These are phyloP conservation scores for Passerculus sandwichensis DNA, from an alignment of 2,797 vertebrate species.

Conservation along the genomic window DNA sequence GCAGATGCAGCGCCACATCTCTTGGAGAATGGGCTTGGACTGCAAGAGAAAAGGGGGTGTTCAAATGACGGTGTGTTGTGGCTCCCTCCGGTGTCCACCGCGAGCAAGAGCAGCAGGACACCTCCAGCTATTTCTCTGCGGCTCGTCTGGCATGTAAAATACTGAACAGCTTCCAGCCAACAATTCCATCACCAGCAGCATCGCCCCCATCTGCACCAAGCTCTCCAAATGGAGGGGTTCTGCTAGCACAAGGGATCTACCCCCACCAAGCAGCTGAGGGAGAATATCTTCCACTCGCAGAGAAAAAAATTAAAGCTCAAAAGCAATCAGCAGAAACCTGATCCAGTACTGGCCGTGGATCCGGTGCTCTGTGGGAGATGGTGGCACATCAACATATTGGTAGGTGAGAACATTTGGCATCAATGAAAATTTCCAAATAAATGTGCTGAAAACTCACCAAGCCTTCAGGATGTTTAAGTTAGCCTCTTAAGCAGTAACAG, in stretches of 20 bases:
- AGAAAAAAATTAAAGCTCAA: background rate
- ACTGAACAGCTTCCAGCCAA: background rate
- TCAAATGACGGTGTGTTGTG: background rate
- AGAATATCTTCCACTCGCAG: background rate
- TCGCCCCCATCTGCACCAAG: accelerated
- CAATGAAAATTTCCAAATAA: background rate
- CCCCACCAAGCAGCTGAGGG: background rate
- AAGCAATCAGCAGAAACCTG: background rate
- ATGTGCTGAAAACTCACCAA: background rate
- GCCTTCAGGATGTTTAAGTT: background rate
- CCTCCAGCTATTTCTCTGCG: background rate
- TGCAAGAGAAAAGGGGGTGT: background rate
- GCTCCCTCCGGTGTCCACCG: slow-evolving; percentile 50
- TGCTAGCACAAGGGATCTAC: background rate
- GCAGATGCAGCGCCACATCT: background rate
- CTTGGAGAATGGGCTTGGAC: background rate
- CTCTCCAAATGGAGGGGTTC: background rate
- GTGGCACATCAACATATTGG: background rate
- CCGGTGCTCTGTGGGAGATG: background rate
- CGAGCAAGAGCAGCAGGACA: background rate
- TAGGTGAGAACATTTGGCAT: background rate
- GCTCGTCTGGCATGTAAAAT: background rate
- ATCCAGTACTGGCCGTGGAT: background rate
- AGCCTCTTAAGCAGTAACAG: background rate
- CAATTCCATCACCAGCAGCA: background rate